Evolutionary conservation across 2,888 invertebrate species (phyloP).

Genomic region (Stenoptilia bipunctidactyla): DNA sequence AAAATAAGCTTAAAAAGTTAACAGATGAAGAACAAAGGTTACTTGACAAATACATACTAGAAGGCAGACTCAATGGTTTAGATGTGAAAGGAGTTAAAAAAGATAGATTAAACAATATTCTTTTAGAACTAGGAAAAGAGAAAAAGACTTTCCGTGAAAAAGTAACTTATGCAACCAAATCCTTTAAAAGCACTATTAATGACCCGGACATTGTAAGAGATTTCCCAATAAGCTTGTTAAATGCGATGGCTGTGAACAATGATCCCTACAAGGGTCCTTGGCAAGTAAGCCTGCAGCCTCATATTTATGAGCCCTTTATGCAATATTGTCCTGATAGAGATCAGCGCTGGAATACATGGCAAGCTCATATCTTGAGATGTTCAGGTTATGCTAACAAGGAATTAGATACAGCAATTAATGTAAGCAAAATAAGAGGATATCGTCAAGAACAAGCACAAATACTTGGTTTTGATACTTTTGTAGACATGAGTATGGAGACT

Average conservation of each 20-base stretch:
- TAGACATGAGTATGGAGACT: conserved; percentile 92
- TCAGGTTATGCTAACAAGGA: conserved; percentile 74
- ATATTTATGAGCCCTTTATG: conserved; percentile 81
- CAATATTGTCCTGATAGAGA: conserved; percentile 86
- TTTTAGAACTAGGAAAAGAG: conserved; percentile 71
- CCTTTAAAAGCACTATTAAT: conserved; percentile 76
- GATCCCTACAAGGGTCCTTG: conserved; percentile 83
- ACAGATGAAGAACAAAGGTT: conserved; percentile 78
- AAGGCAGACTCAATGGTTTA: conserved; percentile 87
- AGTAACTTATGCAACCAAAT: conserved; percentile 73
- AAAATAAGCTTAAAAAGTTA: conserved; percentile 48
- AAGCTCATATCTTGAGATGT: conserved; percentile 79
- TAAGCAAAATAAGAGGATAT: conserved; percentile 82
- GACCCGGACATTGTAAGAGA: conserved; percentile 77
- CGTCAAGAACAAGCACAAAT: conserved; percentile 79
- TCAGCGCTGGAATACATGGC: conserved; percentile 88
- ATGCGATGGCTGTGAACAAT: conserved; percentile 74
- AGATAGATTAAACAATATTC: conserved; percentile 43
- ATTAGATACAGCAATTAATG: conserved; percentile 77
- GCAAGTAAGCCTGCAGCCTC: conserved; percentile 82
- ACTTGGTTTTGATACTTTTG: conserved; percentile 84
- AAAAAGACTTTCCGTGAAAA: conserved; percentile 76
- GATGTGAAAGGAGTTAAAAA: conserved; percentile 71
- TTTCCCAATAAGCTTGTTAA: conserved; percentile 79
- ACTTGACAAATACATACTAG: conserved; percentile 82